Conservation (phyloP, 2,797 vertebrate genomes). For the Ambastaia sidthimunki region DNA sequence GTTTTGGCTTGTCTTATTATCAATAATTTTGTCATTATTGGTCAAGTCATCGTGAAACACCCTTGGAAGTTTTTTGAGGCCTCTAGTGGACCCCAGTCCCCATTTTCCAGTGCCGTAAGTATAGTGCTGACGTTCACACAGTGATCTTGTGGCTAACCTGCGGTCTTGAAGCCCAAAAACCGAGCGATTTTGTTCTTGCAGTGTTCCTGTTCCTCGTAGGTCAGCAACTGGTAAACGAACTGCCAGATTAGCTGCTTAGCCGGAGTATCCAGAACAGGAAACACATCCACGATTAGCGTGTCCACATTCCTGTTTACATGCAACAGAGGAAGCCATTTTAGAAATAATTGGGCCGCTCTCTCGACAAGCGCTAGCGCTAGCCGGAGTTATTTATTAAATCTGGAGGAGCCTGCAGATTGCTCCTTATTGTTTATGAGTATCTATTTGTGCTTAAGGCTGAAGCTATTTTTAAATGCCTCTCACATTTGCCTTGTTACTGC, state of each 20-base stretch:
- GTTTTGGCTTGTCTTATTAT: not conserved
- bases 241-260: slow-evolving; percentile 99
- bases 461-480: slow-evolving; percentile 57
- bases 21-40: too few relatives aligned
- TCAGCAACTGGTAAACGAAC: slow-evolving; percentile 97
- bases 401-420: slow-evolving; percentile 45
- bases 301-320: slow-evolving; percentile 89
- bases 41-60: too few relatives aligned
- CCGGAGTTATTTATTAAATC: slow-evolving; percentile 33
- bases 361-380: not conserved
- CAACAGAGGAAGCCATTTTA: slow-evolving; percentile 53
- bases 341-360: slow-evolving; percentile 29
- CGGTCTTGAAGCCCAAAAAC: slow-evolving; percentile 85
- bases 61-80: too few relatives aligned
- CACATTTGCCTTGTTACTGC: slow-evolving; percentile 35
- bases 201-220: slow-evolving; percentile 95
- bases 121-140: not conserved
- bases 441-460: slow-evolving; percentile 50
- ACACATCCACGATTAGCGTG: slow-evolving; percentile 95
- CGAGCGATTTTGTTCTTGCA: slow-evolving; percentile 87
- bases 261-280: slow-evolving; percentile 94
- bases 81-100: too few relatives aligned
- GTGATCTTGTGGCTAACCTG: slow-evolving; percentile 71
- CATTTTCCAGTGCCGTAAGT: too few relatives aligned
- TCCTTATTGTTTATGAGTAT: slow-evolving; percentile 38